A percentile compares a stretch with the other conserved stretches of the same genome.
Conservation (phyloP, 2,888 invertebrate genomes). For the Troides aeacus region DNA sequence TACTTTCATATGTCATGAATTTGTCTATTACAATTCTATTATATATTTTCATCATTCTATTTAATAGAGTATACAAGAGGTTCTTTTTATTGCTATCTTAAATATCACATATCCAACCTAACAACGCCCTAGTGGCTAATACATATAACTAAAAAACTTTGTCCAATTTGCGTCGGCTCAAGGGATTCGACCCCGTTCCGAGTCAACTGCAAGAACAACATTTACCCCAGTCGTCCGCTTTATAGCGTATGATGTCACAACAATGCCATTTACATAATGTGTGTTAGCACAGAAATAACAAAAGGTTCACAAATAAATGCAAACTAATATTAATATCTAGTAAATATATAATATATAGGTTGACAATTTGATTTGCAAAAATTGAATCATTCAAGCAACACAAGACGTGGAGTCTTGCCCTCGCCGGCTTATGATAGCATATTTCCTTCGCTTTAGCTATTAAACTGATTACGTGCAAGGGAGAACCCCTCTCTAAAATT, state of each 20-base stretch:
- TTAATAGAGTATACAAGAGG: background rate
- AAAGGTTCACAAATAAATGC: slow-evolving; percentile 26
- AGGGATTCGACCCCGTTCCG: slow-evolving; percentile 58
- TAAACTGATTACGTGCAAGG: slow-evolving; percentile 59
- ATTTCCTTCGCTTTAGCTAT: slow-evolving; percentile 53
- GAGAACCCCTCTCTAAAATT: slow-evolving; percentile 59
- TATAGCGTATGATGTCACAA: slow-evolving; percentile 51
- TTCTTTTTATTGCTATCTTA: background rate
- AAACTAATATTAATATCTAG: background rate
- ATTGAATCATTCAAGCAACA: slow-evolving; percentile 13
- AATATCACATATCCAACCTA: background rate
- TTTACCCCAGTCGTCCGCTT: slow-evolving; percentile 44
- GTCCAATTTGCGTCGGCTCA: slow-evolving; percentile 46
- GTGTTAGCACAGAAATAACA: slow-evolving; percentile 32
- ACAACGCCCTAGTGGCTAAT: slow-evolving; percentile 23
- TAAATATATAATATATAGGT: background rate
- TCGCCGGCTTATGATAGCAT: slow-evolving; percentile 33
- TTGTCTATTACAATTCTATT: no score
- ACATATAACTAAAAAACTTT: slow-evolving; percentile 55
- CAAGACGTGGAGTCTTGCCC: slow-evolving; percentile 3
- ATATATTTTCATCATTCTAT: background rate
- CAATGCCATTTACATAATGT: slow-evolving; percentile 38
- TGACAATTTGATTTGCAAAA: slow-evolving; percentile 1
- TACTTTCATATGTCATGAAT: background rate
- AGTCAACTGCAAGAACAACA: slow-evolving; percentile 52